phyloP scores from a whole-genome alignment of 2,797 vertebrate species.

The Sorex maritimensis region DNA sequence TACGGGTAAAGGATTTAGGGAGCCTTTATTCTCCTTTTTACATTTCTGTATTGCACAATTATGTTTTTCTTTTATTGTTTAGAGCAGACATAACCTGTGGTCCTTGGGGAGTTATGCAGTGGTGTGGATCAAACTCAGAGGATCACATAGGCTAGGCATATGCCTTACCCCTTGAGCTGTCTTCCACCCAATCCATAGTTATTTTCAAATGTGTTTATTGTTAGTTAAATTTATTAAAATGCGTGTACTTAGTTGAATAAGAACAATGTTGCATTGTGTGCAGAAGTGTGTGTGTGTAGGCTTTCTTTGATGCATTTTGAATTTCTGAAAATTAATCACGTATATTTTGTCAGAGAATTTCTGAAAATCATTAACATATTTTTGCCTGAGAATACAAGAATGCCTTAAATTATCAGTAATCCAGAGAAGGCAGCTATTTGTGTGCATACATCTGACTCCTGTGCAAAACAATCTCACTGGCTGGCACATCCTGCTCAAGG shows the following conservation, averaged over 20 bases:
- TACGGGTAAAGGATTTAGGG: neutral
- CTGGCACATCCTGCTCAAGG: conserved; percentile 40
- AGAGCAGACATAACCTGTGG: no score
- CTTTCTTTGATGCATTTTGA: neutral
- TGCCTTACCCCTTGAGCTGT: no score
- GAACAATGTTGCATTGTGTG: neutral
- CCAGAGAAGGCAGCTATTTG: neutral
- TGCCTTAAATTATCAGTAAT: no score
- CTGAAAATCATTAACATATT: neutral
- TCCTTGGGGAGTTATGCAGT: no score
- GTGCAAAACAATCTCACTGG: neutral
- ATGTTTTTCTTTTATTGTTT: neutral
- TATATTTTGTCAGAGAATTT: neutral
- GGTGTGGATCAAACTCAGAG: no score
- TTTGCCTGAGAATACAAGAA: neutral
- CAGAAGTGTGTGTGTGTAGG: neutral
- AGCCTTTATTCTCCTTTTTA: neutral
- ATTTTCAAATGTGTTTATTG: conserved; percentile 6
- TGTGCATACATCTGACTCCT: neutral
- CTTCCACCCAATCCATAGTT: no score
- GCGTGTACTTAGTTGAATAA: no score
- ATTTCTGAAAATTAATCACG: neutral
- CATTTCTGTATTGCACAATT: neutral
- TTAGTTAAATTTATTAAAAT: conserved; percentile 20
- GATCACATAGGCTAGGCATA: no score